Conservation (phyloP, 2,888 invertebrate genomes). For the Nineta flava region DNA sequence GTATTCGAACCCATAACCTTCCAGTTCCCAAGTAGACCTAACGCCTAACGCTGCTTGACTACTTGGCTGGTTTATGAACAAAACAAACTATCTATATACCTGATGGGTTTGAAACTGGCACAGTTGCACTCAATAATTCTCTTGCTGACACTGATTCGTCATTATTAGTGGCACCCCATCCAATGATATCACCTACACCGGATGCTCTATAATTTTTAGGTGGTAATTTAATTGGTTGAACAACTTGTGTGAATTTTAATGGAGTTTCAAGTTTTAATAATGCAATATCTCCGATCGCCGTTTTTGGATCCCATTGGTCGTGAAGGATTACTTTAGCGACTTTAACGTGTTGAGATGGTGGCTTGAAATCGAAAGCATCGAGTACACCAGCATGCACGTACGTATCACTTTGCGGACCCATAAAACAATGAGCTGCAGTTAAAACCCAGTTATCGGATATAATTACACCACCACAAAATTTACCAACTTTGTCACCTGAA, state of each 20-base stretch:
- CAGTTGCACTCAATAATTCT: too few relatives aligned
- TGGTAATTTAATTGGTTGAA: background rate
- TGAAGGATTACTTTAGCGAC: too few relatives aligned
- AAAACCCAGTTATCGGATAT: background rate
- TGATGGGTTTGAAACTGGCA: too few relatives aligned
- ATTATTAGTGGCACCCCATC: background rate
- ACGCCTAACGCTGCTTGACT: too few relatives aligned
- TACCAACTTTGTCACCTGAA: too few relatives aligned
- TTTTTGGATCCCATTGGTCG: background rate
- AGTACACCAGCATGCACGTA: background rate
- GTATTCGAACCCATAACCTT: too few relatives aligned
- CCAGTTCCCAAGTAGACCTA: too few relatives aligned
- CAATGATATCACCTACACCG: background rate
- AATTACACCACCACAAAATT: background rate
- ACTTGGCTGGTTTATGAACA: too few relatives aligned
- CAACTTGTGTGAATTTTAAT: background rate
- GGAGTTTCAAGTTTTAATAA: background rate
- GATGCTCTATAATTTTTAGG: too few relatives aligned
- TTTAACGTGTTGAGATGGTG: background rate
- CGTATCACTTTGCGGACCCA: too few relatives aligned
- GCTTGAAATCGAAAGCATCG: background rate
- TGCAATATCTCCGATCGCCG: background rate
- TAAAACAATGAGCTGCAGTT: background rate
- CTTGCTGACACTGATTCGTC: too few relatives aligned
- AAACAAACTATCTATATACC: too few relatives aligned